These are phyloP conservation scores for Spinus pinus DNA, from an alignment of 2,797 vertebrate species.

Conservation along the genomic window DNA sequence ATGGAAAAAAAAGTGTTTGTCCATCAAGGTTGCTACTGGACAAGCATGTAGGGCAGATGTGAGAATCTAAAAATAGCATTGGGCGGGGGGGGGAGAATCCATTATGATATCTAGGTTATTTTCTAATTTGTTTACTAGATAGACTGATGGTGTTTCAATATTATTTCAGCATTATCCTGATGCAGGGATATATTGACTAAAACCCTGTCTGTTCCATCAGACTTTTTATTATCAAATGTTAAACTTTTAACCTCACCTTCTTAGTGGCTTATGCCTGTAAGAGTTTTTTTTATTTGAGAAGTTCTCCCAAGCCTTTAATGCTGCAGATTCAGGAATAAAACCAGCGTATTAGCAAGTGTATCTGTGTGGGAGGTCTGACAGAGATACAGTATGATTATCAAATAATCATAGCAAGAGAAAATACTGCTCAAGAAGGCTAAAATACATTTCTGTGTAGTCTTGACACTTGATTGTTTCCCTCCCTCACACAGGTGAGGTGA, in stretches of 20 bases:
- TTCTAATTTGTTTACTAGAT: constrained; percentile 24
- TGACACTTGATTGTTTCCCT: background rate
- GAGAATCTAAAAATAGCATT: constrained; percentile 23
- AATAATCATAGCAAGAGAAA: background rate
- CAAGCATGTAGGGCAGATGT: constrained; percentile 45
- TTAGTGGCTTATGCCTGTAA: background rate
- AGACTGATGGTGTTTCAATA: background rate
- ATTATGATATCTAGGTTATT: constrained; percentile 34
- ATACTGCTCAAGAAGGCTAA: background rate
- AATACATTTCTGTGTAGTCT: background rate
- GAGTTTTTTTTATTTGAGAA: background rate
- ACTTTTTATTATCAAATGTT: background rate
- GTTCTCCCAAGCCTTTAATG: background rate
- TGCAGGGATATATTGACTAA: constrained; percentile 10
- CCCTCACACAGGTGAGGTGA: background rate
- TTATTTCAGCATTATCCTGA: constrained; percentile 3
- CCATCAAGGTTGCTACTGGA: constrained; percentile 28
- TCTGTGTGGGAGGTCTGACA: background rate
- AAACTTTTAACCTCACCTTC: constrained; percentile 21
- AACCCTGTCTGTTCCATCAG: background rate
- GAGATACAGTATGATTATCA: background rate
- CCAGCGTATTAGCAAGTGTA: background rate
- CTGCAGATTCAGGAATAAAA: background rate
- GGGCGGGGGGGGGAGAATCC: background rate
- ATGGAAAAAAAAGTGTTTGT: background rate